Evolutionary conservation across 2,797 vertebrate species (phyloP), one percentile per base, ranked within the genome.

Genomic region (Sandelia bainsii): DNA sequence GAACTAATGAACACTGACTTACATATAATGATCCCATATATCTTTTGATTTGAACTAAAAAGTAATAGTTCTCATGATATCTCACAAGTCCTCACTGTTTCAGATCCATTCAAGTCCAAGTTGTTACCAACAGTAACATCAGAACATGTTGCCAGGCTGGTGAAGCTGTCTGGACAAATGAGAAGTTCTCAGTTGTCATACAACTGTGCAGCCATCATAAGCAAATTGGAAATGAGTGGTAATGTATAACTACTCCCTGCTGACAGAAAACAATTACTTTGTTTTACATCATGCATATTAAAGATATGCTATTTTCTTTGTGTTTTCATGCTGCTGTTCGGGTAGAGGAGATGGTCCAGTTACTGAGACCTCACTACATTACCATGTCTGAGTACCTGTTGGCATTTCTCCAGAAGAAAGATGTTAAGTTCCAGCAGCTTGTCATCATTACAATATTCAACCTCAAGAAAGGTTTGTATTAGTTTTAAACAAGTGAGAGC

Each of bases 391-490:
- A 70, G 11, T 87, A 85, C 67, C 67, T 92, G 23, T 27, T 80
- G 69, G 52, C 37, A 20, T 89, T 90, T 57, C 83, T 93, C 22
- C 71, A 75, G 52, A 81, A 60, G 17, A 80, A 82, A 65, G 90
- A 91, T 49, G 68, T 89, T 8, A 74, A 81, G 56, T 82, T 89
- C 67, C 90, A 92, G 62, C 92, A 92, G 20, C 90, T 92, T 34
- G 75, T 54, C 20, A 82, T 91, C 6, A 69, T 32, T 9, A 87
- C 84, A 20, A 45, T 90, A 61, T 67, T 67, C 53, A 87, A 77
- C 52, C 84, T 93, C 6, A 87, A 82, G 45, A 87, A 83, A 80
- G 88, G 90, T 91, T 78, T 68, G 77, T 80, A 29, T 54, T 69
- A 46, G 13, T 69, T 44, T 11, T 52, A 20, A 32, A 13, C 4